A percentile compares a stretch with the other conserved stretches of the same genome.
Conservation (phyloP, 1,140 invertebrate species). For the Ostrea edulis region DNA sequence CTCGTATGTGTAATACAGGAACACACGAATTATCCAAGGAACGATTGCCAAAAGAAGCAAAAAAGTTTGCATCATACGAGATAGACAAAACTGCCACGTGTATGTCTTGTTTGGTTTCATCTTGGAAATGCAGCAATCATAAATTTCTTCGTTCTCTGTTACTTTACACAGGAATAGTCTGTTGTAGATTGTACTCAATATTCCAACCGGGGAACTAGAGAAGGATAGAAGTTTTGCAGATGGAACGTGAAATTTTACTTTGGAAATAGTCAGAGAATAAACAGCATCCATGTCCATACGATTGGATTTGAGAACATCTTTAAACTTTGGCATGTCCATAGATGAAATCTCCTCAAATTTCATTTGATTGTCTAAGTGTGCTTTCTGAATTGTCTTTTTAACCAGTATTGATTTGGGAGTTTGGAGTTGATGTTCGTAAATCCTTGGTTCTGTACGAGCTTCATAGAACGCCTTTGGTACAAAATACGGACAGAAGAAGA, state of each 20-base stretch:
- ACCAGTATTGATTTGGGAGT: not conserved
- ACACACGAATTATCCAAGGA: slow-evolving; percentile 23
- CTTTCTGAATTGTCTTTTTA: not conserved
- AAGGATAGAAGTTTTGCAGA: not conserved
- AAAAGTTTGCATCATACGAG: not conserved
- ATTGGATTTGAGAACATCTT: not conserved
- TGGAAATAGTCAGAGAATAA: slow-evolving; percentile 5
- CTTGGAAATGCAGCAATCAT: not conserved
- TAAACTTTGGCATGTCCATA: not conserved
- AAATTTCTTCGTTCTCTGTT: not conserved
- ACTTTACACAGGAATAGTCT: slow-evolving; percentile 2
- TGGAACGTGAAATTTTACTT: not conserved
- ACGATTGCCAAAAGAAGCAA: not conserved
- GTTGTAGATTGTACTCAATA: not conserved
- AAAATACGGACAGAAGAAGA: slow-evolving; percentile 1
- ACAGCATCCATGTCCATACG: not conserved
- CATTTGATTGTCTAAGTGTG: not conserved
- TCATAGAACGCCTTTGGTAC: not conserved
- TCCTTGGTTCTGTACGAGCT: not conserved
- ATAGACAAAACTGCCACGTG: not conserved
- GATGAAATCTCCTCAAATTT: not conserved
- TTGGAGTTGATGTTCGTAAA: not conserved
- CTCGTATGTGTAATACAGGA: slow-evolving; percentile 11
- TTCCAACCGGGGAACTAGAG: not conserved
- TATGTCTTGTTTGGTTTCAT: slow-evolving; percentile 3